These are phyloP conservation scores for Pseudorhiza aurosa DNA, from an alignment of 30 jellyfish, hydroid and myxozoan genomes.

Conservation along the genomic window DNA sequence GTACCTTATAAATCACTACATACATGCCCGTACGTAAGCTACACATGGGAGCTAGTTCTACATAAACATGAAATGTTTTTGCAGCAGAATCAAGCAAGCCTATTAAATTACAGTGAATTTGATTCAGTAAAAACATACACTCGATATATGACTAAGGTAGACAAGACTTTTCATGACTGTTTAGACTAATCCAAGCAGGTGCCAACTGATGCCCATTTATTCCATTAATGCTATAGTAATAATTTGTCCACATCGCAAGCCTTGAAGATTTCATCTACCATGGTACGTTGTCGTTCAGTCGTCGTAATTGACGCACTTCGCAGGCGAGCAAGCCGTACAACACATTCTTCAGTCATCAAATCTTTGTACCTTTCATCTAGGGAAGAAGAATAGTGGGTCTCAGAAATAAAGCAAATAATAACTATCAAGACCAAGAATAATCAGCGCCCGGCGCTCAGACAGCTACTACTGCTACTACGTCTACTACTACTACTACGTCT, in stretches of 20 bases:
- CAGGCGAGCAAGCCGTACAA: conserved; percentile 20
- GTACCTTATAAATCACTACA: too few species aligned
- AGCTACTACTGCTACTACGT: too few species aligned
- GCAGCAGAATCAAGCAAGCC: too few species aligned
- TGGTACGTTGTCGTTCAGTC: conserved; percentile 4
- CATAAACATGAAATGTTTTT: too few species aligned
- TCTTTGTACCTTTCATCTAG: conserved; percentile 84
- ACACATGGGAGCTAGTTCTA: too few species aligned
- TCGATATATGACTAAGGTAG: not conserved
- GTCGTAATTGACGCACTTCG: conserved; percentile 22
- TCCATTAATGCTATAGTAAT: too few species aligned
- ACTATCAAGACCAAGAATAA: too few species aligned
- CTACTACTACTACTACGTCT: too few species aligned
- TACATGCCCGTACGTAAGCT: too few species aligned
- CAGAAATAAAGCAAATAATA: too few species aligned
- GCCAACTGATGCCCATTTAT: not conserved
- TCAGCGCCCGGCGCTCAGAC: too few species aligned
- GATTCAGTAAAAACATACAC: conserved; percentile 1
- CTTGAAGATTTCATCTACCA: conserved; percentile 57
- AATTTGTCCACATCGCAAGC: conserved; percentile 46
- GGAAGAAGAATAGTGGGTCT: too few species aligned
- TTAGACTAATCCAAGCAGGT: not conserved
- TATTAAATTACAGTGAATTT: not conserved
- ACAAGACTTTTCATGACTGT: not conserved
- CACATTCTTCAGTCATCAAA: conserved; percentile 75